A percentile compares a stretch with the other conserved stretches of the same genome.
Evolutionary conservation across 2,113 vertebrate genomes (phyloP).

Genomic region (Psilopogon haemacephalus): DNA sequence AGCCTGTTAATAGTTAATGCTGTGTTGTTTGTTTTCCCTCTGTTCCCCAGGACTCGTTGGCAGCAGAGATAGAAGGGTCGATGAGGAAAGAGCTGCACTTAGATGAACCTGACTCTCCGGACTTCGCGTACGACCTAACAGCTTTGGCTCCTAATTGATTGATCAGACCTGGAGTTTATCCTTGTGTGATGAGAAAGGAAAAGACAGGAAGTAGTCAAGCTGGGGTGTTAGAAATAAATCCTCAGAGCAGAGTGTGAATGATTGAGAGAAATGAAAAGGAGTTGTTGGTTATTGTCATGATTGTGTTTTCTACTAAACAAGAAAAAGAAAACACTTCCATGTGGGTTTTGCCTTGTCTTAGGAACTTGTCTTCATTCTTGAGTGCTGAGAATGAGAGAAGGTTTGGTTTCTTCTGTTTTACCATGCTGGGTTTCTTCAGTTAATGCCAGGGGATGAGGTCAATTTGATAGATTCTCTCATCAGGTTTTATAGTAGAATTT

Average conservation of each 20-base stretch:
- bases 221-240: background rate
- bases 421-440: background rate
- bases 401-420: background rate
- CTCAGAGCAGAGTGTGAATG: background rate
- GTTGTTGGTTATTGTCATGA: background rate
- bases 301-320: background rate
- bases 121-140: slow-evolving; percentile 75
- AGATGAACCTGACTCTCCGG: slow-evolving; percentile 90
- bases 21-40: background rate
- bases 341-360: background rate
- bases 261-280: background rate
- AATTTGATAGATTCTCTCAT: background rate
- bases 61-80: slow-evolving; percentile 97
- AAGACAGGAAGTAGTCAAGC: background rate
- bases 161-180: background rate
- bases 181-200: background rate
- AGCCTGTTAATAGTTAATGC: background rate
- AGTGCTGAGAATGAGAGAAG: background rate
- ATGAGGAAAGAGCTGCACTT: slow-evolving; percentile 97
- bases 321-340: background rate
- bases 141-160: background rate
- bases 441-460: background rate
- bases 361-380: background rate
- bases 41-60: slow-evolving; percentile 90
- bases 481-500: background rate